Evolutionary conservation across 2,113 vertebrate genomes (phyloP), one percentile per base, ranked within the genome.

Genomic region (Sander lucioperca): DNA sequence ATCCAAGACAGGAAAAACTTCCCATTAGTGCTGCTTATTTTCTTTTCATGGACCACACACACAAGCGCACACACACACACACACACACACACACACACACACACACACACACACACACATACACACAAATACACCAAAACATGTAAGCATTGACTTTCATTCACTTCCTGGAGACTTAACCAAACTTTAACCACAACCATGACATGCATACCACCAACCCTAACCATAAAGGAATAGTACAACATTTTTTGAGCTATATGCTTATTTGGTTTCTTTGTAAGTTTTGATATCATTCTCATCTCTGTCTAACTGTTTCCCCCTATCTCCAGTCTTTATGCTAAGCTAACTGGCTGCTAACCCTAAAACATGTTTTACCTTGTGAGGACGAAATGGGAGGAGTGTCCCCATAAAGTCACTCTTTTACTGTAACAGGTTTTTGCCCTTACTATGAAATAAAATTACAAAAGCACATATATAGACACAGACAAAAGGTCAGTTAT

Each of bases 11-110:
- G 90, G 87, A 92, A 93, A 91, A 93, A 91, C 86, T 88, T 91
- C 87, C 87, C 92, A 92, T 94, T 93, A 91, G 89, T 80, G 74
- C 75, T 86, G 92, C 88, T 94, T 94, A 89, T 94, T 95, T 93
- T 92, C 87, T 82, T 91, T 91, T 87, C 83, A 88, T 57, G 81
- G 90, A 91, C 92, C 90, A 94, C 92, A 93, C 92, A 85, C 85
- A 83, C 84, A 86, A 36, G 63, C 45, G 11, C 85, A 90, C 89
- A 89, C 91, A 85, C 85, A 79, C 82, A 82, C 88, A 92, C 91
- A 92, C 91, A 84, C 81, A 79, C 82, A 84, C 39, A 83, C 80
- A 77, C 85, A 82, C 21, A 36, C 62, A 27, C 73, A 85, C 82
- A 77, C 79, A 77, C 50, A 61, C 75, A 62, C 16, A 83, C 36